These are phyloP conservation scores for Cotesia congregata DNA, from an alignment of 2,888 invertebrate genomes.

Conservation along the genomic window DNA sequence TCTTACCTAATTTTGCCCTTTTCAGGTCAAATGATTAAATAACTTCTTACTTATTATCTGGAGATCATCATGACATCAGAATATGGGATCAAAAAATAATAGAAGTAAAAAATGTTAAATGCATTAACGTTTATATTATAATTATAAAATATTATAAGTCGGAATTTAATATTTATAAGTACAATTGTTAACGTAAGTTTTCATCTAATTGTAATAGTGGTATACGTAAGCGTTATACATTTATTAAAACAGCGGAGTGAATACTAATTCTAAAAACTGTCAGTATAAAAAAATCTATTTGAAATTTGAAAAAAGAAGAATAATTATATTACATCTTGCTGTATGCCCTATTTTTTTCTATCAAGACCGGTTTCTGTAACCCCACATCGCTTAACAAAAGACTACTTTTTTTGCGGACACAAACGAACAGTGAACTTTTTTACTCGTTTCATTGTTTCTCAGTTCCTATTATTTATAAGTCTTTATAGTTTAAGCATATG, in stretches of 20 bases:
- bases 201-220: neutral
- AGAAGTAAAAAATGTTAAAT: too few relatives aligned
- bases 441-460: neutral
- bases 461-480: neutral
- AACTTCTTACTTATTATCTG: too few relatives aligned
- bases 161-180: too few relatives aligned
- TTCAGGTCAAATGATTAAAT: too few relatives aligned
- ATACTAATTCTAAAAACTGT: neutral
- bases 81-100: too few relatives aligned
- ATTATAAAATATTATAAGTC: too few relatives aligned
- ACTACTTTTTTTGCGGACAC: neutral
- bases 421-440: neutral
- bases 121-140: too few relatives aligned
- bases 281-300: neutral
- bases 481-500: slow-evolving; percentile 1
- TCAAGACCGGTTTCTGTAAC: neutral
- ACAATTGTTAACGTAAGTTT: too few relatives aligned
- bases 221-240: neutral
- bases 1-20: too few relatives aligned
- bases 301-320: neutral
- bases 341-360: neutral
- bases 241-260: neutral
- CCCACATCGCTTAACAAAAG: neutral
- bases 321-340: neutral
- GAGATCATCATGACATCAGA: too few relatives aligned